phyloP scores from a whole-genome alignment of 37 sponge, comb jelly and placozoan species.

The Aplysina aerophoba region DNA sequence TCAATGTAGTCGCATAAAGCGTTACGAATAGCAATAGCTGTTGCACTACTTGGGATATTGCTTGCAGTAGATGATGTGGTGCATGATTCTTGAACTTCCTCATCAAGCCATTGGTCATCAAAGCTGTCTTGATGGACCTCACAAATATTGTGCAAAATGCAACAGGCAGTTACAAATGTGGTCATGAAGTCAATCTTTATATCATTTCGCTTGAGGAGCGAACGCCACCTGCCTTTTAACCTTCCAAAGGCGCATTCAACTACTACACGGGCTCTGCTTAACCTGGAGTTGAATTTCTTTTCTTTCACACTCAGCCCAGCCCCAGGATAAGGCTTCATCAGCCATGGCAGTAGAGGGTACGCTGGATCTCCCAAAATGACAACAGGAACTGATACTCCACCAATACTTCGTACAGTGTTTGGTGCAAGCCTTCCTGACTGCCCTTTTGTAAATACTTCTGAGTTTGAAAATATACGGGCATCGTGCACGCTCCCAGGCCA shows the following conservation, averaged over 20 bases:
- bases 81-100: neutral
- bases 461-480: no score
- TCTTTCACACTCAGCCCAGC: neutral
- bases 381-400: no score
- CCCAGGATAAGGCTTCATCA: neutral
- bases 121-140: constrained; percentile 7
- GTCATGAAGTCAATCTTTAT: neutral
- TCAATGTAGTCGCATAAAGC: constrained; percentile 6
- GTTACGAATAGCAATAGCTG: neutral
- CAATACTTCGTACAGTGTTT: no score
- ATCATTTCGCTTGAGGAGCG: no score
- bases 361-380: no score
- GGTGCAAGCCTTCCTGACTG: no score
- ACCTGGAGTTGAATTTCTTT: neutral
- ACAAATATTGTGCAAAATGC: constrained; percentile 12
- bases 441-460: no score
- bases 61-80: neutral
- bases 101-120: neutral
- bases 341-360: no score
- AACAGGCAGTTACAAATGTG: neutral
- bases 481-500: no score
- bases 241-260: no score
- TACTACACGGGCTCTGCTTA: no score
- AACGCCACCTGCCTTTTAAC: no score
- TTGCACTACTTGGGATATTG: neutral